Conservation (phyloP, 2,113 vertebrate species). For the Vimba vimba region DNA sequence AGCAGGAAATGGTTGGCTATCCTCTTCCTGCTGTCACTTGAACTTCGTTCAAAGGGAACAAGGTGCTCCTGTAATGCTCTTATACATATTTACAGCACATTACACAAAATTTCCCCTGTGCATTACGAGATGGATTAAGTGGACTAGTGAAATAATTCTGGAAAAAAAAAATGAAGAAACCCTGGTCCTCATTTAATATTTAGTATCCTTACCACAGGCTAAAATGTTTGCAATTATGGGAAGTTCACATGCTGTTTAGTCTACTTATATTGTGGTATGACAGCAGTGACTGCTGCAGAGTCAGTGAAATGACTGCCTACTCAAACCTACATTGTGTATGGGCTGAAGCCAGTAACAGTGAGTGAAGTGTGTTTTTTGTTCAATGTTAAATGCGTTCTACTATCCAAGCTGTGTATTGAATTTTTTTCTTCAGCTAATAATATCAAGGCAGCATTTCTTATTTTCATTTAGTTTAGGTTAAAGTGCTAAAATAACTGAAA, state of each 20-base stretch:
- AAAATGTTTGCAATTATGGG: conserved; percentile 21
- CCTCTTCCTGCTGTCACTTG: conserved; percentile 46
- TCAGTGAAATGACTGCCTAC: neutral
- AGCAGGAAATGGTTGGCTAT: conserved; percentile 63
- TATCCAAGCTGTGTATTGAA: neutral
- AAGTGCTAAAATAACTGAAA: no score
- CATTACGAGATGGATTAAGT: conserved; percentile 58
- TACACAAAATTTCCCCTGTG: conserved; percentile 57
- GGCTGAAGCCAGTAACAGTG: neutral
- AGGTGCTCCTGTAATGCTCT: conserved; percentile 51
- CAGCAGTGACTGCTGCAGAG: conserved; percentile 6
- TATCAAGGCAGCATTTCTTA: no score
- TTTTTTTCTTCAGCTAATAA: neutral
- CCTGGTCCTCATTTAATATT: conserved; percentile 40
- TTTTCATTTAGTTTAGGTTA: no score
- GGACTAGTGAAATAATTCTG: conserved; percentile 52
- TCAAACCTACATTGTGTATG: neutral
- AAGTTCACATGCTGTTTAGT: conserved; percentile 24
- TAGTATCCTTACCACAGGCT: conserved; percentile 53
- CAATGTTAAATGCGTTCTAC: neutral
- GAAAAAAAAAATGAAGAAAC: conserved; percentile 26
- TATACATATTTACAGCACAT: conserved; percentile 64
- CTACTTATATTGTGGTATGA: neutral
- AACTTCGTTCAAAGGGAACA: conserved; percentile 56
- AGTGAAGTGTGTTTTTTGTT: neutral